These are phyloP conservation scores for Hydrolagus affinis DNA, from an alignment of 2,113 vertebrate genomes.

Conservation along the genomic window DNA sequence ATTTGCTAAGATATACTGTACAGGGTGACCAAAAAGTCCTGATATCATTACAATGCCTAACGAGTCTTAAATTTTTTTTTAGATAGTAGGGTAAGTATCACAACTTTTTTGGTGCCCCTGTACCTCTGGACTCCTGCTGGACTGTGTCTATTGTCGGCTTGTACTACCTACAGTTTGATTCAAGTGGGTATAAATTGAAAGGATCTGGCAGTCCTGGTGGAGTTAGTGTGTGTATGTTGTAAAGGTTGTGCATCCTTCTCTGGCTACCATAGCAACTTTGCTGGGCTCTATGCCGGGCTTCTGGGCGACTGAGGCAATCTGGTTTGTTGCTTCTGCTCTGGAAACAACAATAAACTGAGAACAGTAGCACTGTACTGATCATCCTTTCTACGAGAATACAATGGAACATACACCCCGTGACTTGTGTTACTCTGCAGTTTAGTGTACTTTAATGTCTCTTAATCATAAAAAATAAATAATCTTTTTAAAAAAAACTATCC, in stretches of 20 bases:
- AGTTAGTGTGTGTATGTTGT: neutral
- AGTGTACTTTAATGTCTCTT: neutral
- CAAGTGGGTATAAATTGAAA: neutral
- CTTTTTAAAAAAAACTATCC: neutral
- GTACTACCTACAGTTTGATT: neutral
- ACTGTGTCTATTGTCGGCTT: too few species aligned
- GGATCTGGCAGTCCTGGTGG: neutral
- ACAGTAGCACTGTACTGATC: neutral
- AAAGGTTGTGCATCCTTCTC: neutral
- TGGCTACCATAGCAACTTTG: neutral
- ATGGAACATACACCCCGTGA: neutral
- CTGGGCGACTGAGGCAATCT: neutral
- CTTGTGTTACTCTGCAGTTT: too few species aligned
- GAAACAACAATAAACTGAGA: neutral
- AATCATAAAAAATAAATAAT: neutral
- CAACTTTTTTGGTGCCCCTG: too few species aligned
- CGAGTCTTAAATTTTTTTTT: too few species aligned
- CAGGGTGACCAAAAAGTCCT: too few species aligned
- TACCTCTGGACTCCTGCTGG: too few species aligned
- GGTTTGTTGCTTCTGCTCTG: neutral
- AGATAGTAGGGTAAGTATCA: too few species aligned
- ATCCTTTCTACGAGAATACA: neutral
- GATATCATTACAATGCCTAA: too few species aligned
- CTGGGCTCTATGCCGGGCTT: neutral
- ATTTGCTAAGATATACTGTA: too few species aligned